Base-by-base conservation (phyloP, 2,888 invertebrate genomes). In the Cinara cedri region DNA sequence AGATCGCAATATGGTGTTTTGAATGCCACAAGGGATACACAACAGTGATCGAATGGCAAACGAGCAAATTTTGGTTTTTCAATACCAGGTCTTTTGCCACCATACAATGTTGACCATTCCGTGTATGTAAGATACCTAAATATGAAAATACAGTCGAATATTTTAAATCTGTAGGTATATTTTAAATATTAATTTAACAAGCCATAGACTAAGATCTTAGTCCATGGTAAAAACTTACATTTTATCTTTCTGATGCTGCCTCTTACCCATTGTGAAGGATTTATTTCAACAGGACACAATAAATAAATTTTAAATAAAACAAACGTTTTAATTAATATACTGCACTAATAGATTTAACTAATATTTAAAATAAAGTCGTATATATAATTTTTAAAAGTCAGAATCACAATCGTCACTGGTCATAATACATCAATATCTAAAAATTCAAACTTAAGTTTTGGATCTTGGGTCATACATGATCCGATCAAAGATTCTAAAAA, bases 171-270 rank as follows among this genome's bases (percentile, higher is more conserved):
- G 16, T 34, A n/a, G n/a, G n/a, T 42, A 26, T 6, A 26, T 49
- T 26, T 34, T 68, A 4, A 6, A 42, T 24, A 16, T 14, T n/a
- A 0, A 46, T 8, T 60, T 13, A 42, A 55, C 11, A 0, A n/a
- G n/a, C n/a, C n/a, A n/a, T n/a, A n/a, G n/a, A n/a, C n/a, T n/a
- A n/a, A n/a, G n/a, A n/a, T n/a, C n/a, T n/a, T n/a, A n/a, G n/a
- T n/a, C n/a, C n/a, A n/a, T n/a, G n/a, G n/a, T n/a, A n/a, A n/a
- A 66, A 46, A 85, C 87, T 87, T 88, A 93, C 95, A 96, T 93
- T 90, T 96, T 96, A 88, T 96, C 96, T 85, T 96, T 96, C 85
- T 96, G 96, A 88, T 96, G 96, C 85, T 96, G 96, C 83, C 94
- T 89, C 88, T 96, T 96, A 83, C 96, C 96, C 96, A 96, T 96